Conservation (phyloP, 1,140 invertebrate species). For the Diorhabda sublineata region DNA sequence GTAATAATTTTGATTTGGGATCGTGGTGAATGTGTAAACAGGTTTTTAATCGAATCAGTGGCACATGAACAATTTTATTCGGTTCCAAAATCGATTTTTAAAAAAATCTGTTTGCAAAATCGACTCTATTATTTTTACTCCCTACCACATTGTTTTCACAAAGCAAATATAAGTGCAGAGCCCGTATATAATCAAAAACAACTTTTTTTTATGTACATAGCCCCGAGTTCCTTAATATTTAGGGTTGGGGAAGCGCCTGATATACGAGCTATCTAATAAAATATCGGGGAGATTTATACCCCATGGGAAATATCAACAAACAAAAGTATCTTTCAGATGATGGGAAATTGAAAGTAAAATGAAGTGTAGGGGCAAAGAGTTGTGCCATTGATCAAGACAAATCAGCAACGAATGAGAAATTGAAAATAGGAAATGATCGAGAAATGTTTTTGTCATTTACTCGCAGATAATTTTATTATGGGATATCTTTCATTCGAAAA, state of each 20-base stretch:
- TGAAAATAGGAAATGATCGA: no score
- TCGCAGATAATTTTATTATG: no score
- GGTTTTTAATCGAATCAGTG: no score
- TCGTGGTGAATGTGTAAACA: no score
- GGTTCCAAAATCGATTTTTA: no score
- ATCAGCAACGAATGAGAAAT: no score
- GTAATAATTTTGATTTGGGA: no score
- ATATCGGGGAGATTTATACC: neutral
- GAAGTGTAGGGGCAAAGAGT: neutral
- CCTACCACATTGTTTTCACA: neutral
- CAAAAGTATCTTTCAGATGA: constrained; percentile 1
- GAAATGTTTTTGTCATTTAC: no score
- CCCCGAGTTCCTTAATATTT: neutral
- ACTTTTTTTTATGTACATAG: neutral
- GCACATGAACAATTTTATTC: no score
- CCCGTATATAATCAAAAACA: neutral
- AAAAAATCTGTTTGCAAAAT: neutral
- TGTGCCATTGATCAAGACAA: neutral
- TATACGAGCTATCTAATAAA: constrained; percentile 3
- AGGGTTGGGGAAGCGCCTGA: neutral
- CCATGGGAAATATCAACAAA: neutral
- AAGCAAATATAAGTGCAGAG: neutral
- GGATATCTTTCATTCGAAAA: no score
- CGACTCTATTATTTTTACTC: neutral
- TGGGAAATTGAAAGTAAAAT: neutral